Base-by-base conservation (phyloP, 2,888 invertebrate genomes). In the Eucera pruinosa region DNA sequence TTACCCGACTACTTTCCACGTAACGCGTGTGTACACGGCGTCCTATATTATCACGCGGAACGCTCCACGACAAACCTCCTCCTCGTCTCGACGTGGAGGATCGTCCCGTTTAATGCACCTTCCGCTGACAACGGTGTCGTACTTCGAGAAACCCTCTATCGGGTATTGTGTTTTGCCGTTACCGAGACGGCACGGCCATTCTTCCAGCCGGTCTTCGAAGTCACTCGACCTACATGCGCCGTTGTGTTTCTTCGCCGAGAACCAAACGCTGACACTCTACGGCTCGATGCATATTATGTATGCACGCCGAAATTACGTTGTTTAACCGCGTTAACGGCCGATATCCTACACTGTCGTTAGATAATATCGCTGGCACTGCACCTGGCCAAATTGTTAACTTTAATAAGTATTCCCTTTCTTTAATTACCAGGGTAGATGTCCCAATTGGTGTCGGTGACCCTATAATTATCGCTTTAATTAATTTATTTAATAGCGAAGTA, bases 91-190 rank as follows among this genome's bases (percentile, higher is more conserved):
- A 78, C 69, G 55, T 78, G 45, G 69, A 76, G 78, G 64, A 78
- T 72, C 78, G 62, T 72, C 62, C 23, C 64, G 58, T 78, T 78
- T 78, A 78, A 62, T 78, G 72, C 78, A 78, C 67, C 61, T 73
- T 68, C 60, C 48, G 64, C n/a, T 65, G 73, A 72, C 76, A 67
- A 72, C 68, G 72, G 58, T 45, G 67, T 68, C 67, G 58, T 54
- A 72, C 67, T 58, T 78, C 60, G 64, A 41, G 52, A 27, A 78
- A 55, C 43, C 68, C 62, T 54, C 79, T 41, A 72, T 61, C 72
- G 61, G 54, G 64, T 64, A 78, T 79, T 78, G 68, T 68, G 55
- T 72, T 72, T 78, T 71, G 20, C 27, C 67, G 68, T 68, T 65
- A 68, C 68, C 7, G 27, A 72, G 54, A 68, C 68, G n/a, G 39